Percentiles rank a stretch among this genome's conserved stretches.
These are phyloP conservation scores for Laticauda colubrina DNA, from an alignment of 2,113 vertebrate species.

Conservation along the genomic window DNA sequence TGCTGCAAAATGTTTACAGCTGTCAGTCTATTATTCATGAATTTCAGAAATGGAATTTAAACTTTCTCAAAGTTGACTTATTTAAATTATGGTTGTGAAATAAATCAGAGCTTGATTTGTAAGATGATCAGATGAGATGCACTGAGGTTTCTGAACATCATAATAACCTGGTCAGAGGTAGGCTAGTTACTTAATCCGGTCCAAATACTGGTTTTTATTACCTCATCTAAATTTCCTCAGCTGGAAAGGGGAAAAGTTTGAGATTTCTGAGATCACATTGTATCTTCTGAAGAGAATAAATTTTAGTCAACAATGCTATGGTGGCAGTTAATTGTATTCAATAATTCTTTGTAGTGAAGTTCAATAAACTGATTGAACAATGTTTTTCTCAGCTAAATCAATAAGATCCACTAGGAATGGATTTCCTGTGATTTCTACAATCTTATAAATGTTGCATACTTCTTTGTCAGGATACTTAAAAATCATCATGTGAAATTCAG, in stretches of 20 bases:
- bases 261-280: background rate
- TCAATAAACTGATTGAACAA: background rate
- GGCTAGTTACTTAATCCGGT: too few species aligned
- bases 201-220: background rate
- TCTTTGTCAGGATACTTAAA: background rate
- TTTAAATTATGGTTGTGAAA: background rate
- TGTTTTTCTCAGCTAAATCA: background rate
- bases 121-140: background rate
- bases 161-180: background rate
- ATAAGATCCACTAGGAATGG: background rate
- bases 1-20: background rate
- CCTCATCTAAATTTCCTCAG: background rate
- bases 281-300: background rate
- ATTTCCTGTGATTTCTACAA: background rate
- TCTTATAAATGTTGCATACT: background rate
- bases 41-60: background rate
- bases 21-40: constrained; percentile 3
- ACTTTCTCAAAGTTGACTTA: background rate
- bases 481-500: background rate
- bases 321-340: background rate
- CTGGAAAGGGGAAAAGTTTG: background rate
- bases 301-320: background rate
- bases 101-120: background rate
- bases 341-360: background rate
- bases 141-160: background rate